Conservation (phyloP, 2,888 invertebrate genomes). For the Leptinotarsa tumamoca region DNA sequence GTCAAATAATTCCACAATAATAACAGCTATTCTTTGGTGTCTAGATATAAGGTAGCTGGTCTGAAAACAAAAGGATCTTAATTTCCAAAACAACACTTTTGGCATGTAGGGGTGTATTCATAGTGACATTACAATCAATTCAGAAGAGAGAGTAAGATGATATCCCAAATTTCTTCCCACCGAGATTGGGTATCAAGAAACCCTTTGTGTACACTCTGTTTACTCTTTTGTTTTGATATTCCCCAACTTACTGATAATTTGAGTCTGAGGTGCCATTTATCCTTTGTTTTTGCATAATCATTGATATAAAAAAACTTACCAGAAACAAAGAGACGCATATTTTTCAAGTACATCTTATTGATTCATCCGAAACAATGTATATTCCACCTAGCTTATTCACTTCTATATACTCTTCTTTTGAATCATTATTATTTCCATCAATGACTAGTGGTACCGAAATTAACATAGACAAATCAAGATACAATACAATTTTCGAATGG, state of each 20-base stretch:
- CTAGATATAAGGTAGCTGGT: conserved; percentile 5
- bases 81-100: conserved; percentile 22
- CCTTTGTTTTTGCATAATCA: no score
- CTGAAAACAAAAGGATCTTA: conserved; percentile 24
- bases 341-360: no score
- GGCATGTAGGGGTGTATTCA: conserved; percentile 20
- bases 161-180: conserved; percentile 26
- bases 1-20: conserved; percentile 5
- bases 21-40: background rate
- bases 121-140: conserved; percentile 14
- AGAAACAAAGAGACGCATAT: no score
- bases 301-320: no score
- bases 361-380: no score
- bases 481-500: no score
- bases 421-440: no score
- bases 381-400: no score
- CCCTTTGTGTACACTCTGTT: conserved; percentile 18
- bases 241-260: conserved; percentile 20
- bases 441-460: no score
- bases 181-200: conserved; percentile 30
- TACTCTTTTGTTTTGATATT: conserved; percentile 23
- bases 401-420: no score
- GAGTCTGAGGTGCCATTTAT: background rate
- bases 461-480: no score
- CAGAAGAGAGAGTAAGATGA: conserved; percentile 21